Evolutionary conservation across 1,140 invertebrate genomes (phyloP), one percentile per base, ranked within the genome.

Genomic region (Lasaia peninsularis): DNA sequence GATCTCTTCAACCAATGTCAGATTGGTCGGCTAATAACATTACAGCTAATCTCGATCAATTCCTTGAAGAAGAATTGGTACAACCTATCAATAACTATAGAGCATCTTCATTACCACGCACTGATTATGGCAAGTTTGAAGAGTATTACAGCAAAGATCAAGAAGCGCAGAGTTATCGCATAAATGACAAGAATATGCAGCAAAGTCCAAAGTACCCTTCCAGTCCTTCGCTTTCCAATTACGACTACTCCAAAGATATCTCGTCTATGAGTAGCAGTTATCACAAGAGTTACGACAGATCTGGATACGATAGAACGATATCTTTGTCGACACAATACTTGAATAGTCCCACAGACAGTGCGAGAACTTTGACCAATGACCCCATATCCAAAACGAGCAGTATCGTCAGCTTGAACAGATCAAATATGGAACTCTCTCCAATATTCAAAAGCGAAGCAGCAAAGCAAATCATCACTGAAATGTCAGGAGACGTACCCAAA

Each of bases 401-500:
- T 44, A 77, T 88, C 8, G 69, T 76, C 7, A 88, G 86, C 56
- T 62, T 88, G 56, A 86, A 79, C 9, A 67, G 80, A 55, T 88
- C 82, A 4, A 75, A 84, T 50, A 80, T 86, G 63, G 88, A 90
- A 49, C 44, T 90, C 49, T 90, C 89, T 18, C 94, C 94, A 0
- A 92, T 96, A 44, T 96, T 96, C 83, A 95, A 96, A 71, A 96
- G 95, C 76, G 95, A 95, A 78, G 94, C 95, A 2, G 95, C 95
- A 0, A 92, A 93, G 56, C 94, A 95, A 78, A 96, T 96, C 34
- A 94, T 96, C 49, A 94, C 95, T 57, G 95, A 96, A 86, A 94
- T 96, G 91, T 93, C 93, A 2, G 91, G 87, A 7, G 91, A 91
- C 8, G 87, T 86, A 33, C 78, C 81, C 0, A 83, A 85, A 58